These are phyloP conservation scores for Lycorma delicatula DNA, from an alignment of 1,140 invertebrate genomes.

Conservation along the genomic window DNA sequence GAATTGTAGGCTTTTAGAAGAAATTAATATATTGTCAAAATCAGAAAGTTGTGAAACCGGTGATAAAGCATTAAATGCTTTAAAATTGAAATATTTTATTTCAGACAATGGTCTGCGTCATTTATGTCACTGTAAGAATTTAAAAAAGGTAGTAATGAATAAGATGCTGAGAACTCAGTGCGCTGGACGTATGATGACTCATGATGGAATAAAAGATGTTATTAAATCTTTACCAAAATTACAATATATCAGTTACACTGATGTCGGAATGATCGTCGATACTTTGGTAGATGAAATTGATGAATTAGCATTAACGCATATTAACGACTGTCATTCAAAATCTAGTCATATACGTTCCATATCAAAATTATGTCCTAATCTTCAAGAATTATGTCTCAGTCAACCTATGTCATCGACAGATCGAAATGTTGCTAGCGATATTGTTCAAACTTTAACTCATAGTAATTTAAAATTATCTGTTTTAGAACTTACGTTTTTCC, in stretches of 20 bases:
- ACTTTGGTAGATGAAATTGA: not conserved
- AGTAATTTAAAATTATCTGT: too few species aligned
- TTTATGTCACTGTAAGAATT: conserved; percentile 20
- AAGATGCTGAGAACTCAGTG: conserved; percentile 18
- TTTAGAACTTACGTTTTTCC: too few species aligned
- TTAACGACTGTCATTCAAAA: not conserved
- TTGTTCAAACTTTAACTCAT: too few species aligned
- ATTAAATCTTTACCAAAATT: conserved; percentile 19
- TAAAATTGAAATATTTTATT: conserved; percentile 26
- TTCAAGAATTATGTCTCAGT: not conserved
- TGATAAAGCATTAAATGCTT: conserved; percentile 44
- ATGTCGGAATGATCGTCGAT: conserved; percentile 22
- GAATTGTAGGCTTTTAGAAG: conserved; percentile 40
- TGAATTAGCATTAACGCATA: not conserved
- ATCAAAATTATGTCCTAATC: not conserved
- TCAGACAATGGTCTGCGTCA: conserved; percentile 24
- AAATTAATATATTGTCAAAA: conserved; percentile 44
- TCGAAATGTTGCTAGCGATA: too few species aligned
- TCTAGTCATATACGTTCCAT: not conserved
- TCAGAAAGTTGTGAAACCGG: conserved; percentile 40
- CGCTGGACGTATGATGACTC: conserved; percentile 21
- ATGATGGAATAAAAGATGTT: conserved; percentile 21
- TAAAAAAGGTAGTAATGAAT: conserved; percentile 24
- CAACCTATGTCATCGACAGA: too few species aligned
- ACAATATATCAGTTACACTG: conserved; percentile 23